Evolutionary conservation across 1,140 invertebrate species (phyloP).

Genomic region (Drosophila navojoa): DNA sequence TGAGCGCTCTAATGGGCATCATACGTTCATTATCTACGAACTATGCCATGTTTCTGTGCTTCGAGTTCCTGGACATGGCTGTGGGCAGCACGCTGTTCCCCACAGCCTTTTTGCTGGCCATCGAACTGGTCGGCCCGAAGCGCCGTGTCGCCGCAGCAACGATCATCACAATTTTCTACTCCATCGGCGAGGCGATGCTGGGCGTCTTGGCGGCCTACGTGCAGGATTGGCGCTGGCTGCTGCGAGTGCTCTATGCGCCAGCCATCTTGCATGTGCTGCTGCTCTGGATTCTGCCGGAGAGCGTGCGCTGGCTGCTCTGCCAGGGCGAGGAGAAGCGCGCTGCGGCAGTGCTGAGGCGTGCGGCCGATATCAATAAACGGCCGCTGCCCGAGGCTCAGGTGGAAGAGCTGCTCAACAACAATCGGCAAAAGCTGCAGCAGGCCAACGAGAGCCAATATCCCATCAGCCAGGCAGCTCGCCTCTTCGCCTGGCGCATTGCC

Average conservation of each 20-base stretch:
- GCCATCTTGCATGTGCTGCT: constrained; percentile 87
- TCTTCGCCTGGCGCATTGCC: constrained; percentile 85
- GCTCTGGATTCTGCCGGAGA: constrained; percentile 87
- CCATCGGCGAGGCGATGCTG: constrained; percentile 88
- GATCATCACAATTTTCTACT: constrained; percentile 88
- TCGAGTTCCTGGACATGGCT: constrained; percentile 88
- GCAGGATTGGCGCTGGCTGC: constrained; percentile 88
- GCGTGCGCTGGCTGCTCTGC: constrained; percentile 89
- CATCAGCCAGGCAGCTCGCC: constrained; percentile 55
- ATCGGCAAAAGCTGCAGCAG: constrained; percentile 58
- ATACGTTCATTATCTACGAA: constrained; percentile 87
- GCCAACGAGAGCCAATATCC: constrained; percentile 75
- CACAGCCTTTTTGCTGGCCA: constrained; percentile 87
- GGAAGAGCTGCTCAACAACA: constrained; percentile 61
- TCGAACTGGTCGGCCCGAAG: constrained; percentile 91
- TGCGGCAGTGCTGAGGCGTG: constrained; percentile 85
- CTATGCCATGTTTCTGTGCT: constrained; percentile 86
- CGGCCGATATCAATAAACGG: constrained; percentile 88
- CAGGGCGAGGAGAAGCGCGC: constrained; percentile 88
- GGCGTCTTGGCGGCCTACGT: constrained; percentile 88
- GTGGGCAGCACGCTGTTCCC: constrained; percentile 88
- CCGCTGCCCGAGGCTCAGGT: constrained; percentile 85
- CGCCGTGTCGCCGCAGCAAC: constrained; percentile 90
- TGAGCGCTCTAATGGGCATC: constrained; percentile 87
- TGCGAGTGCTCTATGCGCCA: constrained; percentile 88